These are phyloP conservation scores for Pygocentrus nattereri DNA, from an alignment of 2,797 vertebrate genomes.

Conservation along the genomic window DNA sequence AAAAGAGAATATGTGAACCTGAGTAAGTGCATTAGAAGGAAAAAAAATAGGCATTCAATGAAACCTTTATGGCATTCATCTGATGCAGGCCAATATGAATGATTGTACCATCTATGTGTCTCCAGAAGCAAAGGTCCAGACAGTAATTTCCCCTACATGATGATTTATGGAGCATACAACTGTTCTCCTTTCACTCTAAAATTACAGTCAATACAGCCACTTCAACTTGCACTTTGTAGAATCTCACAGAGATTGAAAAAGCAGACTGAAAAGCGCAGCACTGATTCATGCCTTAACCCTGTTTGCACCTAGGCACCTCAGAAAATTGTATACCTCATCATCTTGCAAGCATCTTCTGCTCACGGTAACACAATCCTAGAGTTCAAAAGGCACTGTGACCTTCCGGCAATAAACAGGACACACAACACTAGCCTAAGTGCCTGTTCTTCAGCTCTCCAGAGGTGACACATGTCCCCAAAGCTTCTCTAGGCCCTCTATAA, in stretches of 20 bases:
- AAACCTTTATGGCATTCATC: neutral
- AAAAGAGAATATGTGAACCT: slow-evolving; percentile 24
- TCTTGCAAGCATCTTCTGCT: slow-evolving; percentile 4
- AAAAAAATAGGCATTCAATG: neutral
- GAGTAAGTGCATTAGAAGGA: slow-evolving; percentile 8
- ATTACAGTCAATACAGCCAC: neutral
- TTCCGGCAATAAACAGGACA: neutral
- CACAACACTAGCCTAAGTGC: neutral
- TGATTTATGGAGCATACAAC: neutral
- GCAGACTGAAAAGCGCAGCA: neutral
- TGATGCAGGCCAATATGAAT: neutral
- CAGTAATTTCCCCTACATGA: neutral
- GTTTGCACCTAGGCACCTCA: neutral
- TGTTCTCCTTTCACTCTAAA: neutral
- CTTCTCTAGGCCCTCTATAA: neutral
- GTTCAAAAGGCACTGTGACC: neutral
- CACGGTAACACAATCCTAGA: neutral
- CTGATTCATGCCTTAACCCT: neutral
- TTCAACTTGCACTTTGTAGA: neutral
- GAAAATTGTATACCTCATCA: neutral
- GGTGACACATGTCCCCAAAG: slow-evolving; percentile 24
- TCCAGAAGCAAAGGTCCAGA: neutral
- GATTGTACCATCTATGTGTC: neutral
- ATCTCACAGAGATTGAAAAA: neutral
- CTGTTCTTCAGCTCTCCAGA: slow-evolving; percentile 3